Base-by-base conservation (phyloP, 2,113 vertebrate genomes). In the Poicephalus gulielmi region DNA sequence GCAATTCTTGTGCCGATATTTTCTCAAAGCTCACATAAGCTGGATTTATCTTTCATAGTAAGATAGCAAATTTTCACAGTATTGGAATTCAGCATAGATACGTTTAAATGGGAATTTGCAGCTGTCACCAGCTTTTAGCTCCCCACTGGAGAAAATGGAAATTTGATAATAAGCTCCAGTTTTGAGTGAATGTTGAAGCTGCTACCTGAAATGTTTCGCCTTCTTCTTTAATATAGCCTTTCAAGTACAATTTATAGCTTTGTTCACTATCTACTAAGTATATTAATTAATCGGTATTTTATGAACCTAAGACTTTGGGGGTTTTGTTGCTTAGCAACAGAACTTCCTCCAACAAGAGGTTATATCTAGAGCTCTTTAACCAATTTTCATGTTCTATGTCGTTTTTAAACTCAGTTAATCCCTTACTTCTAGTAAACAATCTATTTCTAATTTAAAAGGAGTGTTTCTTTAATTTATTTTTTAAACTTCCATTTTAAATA, bases 241-340 rank as follows among this genome's bases (percentile, higher is more conserved):
- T 50, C 77, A 76, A 95, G 33, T 41, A 52, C 27, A 88, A 60
- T 84, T 94, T 92, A 73, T 52, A 25, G 35, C 24, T 92, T 85
- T 92, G 39, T 71, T 95, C 81, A n/a, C 59, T 81, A 57, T 83
- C 85, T 86, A 44, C 31, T 57, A 89, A 81, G 30, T 91, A 46
- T 85, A 79, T 92, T 95, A 94, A 96, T 95, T 96, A 95, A 94
- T 79, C 84, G 85, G 81, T 24, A 70, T 92, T 84, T 94, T 92
- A 92, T 73, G 62, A 95, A 89, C 44, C 23, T 76, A 84, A 68
- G 30, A 69, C 16, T 89, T 94, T 27, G 62, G 1, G 2, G 15
- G 10, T n/a, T 83, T 94, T 94, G 93, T 91, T 89, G 84, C 95
- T 83, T 94, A 91, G 90, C 75, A 94, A 95, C 91, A 77, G 49